Evolutionary conservation across 2,888 invertebrate species (phyloP), one percentile per base, ranked within the genome.

Genomic region (Polyommatus iphigenia): DNA sequence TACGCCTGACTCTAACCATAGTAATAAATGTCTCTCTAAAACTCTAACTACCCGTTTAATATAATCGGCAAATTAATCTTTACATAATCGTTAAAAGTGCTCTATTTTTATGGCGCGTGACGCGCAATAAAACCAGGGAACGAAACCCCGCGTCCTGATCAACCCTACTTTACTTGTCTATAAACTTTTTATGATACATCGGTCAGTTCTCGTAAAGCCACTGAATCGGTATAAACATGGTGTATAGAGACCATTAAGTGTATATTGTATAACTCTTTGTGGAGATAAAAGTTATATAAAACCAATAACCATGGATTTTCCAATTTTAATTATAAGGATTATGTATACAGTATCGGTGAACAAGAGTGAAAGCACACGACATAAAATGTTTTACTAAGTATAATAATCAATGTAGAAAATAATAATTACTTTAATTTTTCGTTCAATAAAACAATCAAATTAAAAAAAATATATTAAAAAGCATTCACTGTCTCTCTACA

Each of bases 161-260:
- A 91, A 90, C 90, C 89, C 92, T 90, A 32, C 67, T 90, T 90
- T 91, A 86, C 87, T 88, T 88, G 89, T 86, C 90, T 87, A 90
- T 92, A 91, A 91, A 90, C 84, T 85, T 88, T 88, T 90, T 91
- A 91, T 90, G 88, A 85, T 84, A 82, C 85, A 80, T 86, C 87
- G 90, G 92, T 90, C 93, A 93, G 91, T 90, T 87, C 89, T 91
- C 92, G 90, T 92, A 91, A 92, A 92, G 87, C 87, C 86, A 87
- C 87, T 87, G 89, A 87, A 83, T 78, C 75, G 72, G 50, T 79
- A 80, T 73, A 57, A 77, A 75, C 36, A 50, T 73, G 41, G 50
- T 46, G 57, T 75, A 50, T 76, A 62, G 24, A 29, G n/a, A 50
- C n/a, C 54, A 50, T 50, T 73, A 72, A 72, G 41, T 50, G 15